Conservation (phyloP, 2,113 vertebrate genomes). For the Leptodactylus fuscus region DNA sequence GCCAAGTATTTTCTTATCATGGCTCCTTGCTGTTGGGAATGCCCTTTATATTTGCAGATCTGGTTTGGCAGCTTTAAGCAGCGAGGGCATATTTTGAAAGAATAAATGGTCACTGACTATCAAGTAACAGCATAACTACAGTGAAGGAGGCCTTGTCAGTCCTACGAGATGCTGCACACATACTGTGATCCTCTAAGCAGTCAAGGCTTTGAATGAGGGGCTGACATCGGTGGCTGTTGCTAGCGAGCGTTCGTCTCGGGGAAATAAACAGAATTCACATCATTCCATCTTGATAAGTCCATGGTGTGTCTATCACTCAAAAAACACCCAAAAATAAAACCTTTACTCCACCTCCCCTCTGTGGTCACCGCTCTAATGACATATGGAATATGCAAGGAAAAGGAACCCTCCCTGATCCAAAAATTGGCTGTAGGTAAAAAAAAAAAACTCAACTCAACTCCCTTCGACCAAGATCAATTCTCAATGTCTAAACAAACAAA, state of each 20-base stretch:
- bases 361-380: not conserved
- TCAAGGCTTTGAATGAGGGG: not conserved
- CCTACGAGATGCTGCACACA: slow-evolving; percentile 10
- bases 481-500: slow-evolving; percentile 63
- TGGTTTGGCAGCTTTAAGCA: slow-evolving; percentile 52
- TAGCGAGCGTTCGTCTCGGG: not conserved
- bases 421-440: no score
- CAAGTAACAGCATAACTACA: not conserved
- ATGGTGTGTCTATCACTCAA: slow-evolving; percentile 75
- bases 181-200: slow-evolving; percentile 7
- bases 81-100: slow-evolving; percentile 33
- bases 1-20: slow-evolving; percentile 21
- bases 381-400: slow-evolving; percentile 48
- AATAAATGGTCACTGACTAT: slow-evolving; percentile 3
- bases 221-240: not conserved
- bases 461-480: slow-evolving; percentile 65
- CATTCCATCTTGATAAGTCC: slow-evolving; percentile 70
- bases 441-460: slow-evolving; percentile 60
- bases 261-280: slow-evolving; percentile 15
- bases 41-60: slow-evolving; percentile 61
- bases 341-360: not conserved
- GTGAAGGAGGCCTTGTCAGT: slow-evolving; percentile 28
- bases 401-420: slow-evolving; percentile 20
- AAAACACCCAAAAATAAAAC: not conserved
- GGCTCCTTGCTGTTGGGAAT: slow-evolving; percentile 37